phyloP scores from a whole-genome alignment of 2,888 invertebrate species.

The Agelastica alni region DNA sequence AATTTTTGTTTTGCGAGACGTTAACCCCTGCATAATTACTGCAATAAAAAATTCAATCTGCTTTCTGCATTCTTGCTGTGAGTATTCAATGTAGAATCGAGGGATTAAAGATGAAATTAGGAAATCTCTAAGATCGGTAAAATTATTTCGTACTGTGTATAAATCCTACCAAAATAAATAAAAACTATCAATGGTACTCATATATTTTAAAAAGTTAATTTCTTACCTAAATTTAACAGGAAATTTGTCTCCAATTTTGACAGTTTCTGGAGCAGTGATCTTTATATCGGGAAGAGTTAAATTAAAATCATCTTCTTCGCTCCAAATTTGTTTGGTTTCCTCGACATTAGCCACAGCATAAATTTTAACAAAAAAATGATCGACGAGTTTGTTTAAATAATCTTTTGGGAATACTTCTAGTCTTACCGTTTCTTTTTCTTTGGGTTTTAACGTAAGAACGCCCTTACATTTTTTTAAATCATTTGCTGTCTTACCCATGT shows the following conservation, averaged over 20 bases:
- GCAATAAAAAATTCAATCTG: too few species aligned
- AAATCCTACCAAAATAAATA: too few species aligned
- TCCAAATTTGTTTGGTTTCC: constrained; percentile 82
- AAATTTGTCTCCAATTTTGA: constrained; percentile 61
- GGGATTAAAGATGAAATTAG: too few species aligned
- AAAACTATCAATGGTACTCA: too few species aligned
- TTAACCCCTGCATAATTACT: too few species aligned
- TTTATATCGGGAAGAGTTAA: constrained; percentile 72
- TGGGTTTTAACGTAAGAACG: constrained; percentile 58
- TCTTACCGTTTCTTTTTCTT: constrained; percentile 61
- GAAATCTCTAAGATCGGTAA: too few species aligned
- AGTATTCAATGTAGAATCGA: too few species aligned
- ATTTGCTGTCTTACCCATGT: constrained; percentile 74
- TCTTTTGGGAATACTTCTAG: constrained; percentile 69
- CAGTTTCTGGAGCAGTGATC: constrained; percentile 62
- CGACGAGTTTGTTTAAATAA: constrained; percentile 77
- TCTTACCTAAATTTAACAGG: constrained; percentile 59
- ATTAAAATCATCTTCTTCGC: constrained; percentile 82
- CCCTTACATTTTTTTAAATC: constrained; percentile 68
- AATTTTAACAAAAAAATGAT: constrained; percentile 79
- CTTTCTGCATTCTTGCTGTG: too few species aligned
- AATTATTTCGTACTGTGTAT: too few species aligned
- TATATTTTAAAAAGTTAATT: neutral
- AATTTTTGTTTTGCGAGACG: too few species aligned
- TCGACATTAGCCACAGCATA: constrained; percentile 75